These are phyloP conservation scores for Anadara kagoshimensis DNA, from an alignment of 1,140 invertebrate genomes.

Conservation along the genomic window DNA sequence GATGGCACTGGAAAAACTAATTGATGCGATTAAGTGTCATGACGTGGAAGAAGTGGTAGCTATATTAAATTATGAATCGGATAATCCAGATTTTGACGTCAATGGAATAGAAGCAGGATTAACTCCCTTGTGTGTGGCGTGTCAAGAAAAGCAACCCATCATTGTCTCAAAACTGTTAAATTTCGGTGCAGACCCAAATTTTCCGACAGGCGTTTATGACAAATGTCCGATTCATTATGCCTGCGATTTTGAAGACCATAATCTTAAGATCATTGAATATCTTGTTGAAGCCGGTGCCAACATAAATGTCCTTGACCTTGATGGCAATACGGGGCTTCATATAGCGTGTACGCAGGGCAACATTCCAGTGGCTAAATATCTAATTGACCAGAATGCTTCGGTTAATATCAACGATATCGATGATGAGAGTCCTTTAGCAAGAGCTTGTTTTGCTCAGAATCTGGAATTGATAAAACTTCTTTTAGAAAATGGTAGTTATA, in stretches of 20 bases:
- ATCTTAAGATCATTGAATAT: background rate
- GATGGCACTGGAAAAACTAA: too few relatives aligned
- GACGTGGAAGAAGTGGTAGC: too few relatives aligned
- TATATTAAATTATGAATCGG: too few relatives aligned
- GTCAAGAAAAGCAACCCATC: background rate
- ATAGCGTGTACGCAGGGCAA: constrained; percentile 10
- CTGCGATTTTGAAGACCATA: constrained; percentile 5
- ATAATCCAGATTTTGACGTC: too few relatives aligned
- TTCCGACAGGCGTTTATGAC: background rate
- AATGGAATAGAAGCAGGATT: too few relatives aligned
- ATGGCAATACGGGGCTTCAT: constrained; percentile 9
- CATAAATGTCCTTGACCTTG: background rate
- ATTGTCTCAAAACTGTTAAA: background rate
- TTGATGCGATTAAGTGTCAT: too few relatives aligned
- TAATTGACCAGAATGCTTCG: background rate
- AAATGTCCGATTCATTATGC: constrained; percentile 1
- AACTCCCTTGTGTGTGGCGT: constrained; percentile 1
- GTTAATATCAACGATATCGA: background rate
- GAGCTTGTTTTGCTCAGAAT: constrained; percentile 1
- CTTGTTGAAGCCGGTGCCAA: constrained; percentile 3
- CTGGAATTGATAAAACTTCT: constrained; percentile 8
- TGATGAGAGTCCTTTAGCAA: constrained; percentile 6
- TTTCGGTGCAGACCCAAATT: constrained; percentile 5
- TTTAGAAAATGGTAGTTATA: background rate
- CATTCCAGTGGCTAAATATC: background rate